Evolutionary conservation across 2,797 vertebrate species (phyloP).

Genomic region (Nannoperca australis): DNA sequence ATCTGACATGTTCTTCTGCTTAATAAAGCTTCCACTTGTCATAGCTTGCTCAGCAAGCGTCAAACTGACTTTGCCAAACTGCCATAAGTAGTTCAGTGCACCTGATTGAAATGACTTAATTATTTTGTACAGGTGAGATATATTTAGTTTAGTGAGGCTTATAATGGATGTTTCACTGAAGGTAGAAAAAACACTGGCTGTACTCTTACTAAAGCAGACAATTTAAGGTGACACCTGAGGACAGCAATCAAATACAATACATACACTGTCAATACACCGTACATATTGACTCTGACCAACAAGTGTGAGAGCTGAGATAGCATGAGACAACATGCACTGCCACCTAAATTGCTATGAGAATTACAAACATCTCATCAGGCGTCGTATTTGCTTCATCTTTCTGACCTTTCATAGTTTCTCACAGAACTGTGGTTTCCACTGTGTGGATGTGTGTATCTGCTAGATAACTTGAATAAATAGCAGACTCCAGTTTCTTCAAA

Average conservation of each 20-base stretch:
- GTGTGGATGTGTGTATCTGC: not conserved
- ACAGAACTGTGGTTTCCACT: not conserved
- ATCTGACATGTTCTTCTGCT: not conserved
- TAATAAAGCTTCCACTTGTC: conserved; percentile 4
- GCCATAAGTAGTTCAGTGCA: not conserved
- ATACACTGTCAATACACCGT: no score
- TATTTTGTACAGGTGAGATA: conserved; percentile 19
- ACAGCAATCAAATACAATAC: not conserved
- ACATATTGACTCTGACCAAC: conserved; percentile 12
- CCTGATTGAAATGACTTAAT: conserved; percentile 13
- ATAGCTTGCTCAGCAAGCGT: conserved; percentile 1
- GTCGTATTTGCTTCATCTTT: conserved; percentile 3
- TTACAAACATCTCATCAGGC: conserved; percentile 15
- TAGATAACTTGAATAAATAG: not conserved
- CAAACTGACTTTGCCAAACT: not conserved
- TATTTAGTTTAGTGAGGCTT: conserved; percentile 8
- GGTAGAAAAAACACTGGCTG: not conserved
- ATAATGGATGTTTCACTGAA: conserved; percentile 10
- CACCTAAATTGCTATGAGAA: conserved; percentile 22
- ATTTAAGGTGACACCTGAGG: not conserved
- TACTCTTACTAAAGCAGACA: conserved; percentile 3
- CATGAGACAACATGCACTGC: not conserved
- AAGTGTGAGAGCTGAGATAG: conserved; percentile 6
- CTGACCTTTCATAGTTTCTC: conserved; percentile 20
- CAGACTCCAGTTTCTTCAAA: conserved; percentile 7